Percentiles rank a stretch among this genome's conserved stretches.
Conservation (phyloP, 2,888 invertebrate species). For the Lycocerus yunnanus region DNA sequence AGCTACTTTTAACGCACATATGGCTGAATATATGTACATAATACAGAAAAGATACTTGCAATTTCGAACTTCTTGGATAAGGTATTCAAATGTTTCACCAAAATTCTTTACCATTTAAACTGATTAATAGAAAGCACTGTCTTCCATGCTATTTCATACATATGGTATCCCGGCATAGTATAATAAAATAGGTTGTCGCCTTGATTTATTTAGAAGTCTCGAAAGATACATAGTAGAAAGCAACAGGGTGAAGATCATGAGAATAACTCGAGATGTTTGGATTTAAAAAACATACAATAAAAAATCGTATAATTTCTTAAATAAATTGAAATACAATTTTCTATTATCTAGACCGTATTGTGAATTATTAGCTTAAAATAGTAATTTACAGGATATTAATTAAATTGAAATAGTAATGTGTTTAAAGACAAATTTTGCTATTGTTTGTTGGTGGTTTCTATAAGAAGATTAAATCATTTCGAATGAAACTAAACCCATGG, state of each 20-base stretch:
- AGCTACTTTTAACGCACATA: neutral
- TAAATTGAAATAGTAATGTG: neutral
- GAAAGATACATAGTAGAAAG: slow-evolving; percentile 29
- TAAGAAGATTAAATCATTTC: neutral
- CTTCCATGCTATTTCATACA: slow-evolving; percentile 23
- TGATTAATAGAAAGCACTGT: slow-evolving; percentile 5
- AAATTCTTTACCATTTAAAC: neutral
- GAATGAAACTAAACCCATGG: neutral
- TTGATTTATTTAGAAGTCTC: slow-evolving; percentile 31
- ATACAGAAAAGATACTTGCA: too few species aligned
- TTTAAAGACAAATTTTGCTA: neutral
- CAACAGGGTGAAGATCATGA: slow-evolving; percentile 29
- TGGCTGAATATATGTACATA: too few species aligned
- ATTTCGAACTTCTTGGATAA: neutral
- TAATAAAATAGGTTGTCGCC: slow-evolving; percentile 29
- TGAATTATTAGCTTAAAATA: neutral
- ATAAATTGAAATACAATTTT: neutral
- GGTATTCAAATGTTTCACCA: neutral
- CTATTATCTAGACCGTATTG: neutral
- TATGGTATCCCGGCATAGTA: slow-evolving; percentile 27
- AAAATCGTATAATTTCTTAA: neutral
- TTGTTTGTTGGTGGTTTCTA: neutral
- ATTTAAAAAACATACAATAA: neutral
- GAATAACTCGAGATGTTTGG: slow-evolving; percentile 1
- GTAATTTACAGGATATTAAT: neutral